Base-by-base conservation (phyloP, 2,113 vertebrate genomes). In the Paracanthobrama guichenoti region DNA sequence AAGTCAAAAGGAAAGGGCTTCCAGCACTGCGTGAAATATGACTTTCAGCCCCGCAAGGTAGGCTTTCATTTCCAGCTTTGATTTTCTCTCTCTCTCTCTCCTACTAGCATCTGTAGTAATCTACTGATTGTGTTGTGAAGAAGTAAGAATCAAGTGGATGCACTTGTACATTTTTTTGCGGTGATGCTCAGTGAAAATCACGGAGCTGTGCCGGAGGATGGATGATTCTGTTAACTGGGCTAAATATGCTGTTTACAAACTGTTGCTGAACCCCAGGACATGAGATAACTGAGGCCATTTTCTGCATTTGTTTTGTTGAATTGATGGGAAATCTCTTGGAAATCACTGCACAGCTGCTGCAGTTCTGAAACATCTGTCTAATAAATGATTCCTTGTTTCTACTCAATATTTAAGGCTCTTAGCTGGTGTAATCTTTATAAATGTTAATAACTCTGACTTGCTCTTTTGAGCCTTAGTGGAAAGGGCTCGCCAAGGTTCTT, bases 1-100 rank as follows among this genome's bases (percentile, higher is more conserved):
- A 99, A 99, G 89, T 98, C 97, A n/a, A 99, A 99, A 94, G 97
- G 98, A 86, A 99, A 99, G 95, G 98, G 98, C 88, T 99, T 99
- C 90, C 98, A 99, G 92, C 98, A 99, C 85, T 99, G 98, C 93
- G 98, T 99, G 79, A 98, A 99, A 86, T 99, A 98, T 0, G 98
- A 99, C 91, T 99, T 99, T 88, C 97, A 99, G 86, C 97, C 97
- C 59, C 96, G 97, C 67, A 99, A 99, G 96, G 97, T 99, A 93
- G 93, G 93, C 35, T 88, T 78, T 79, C 11, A 28, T 64, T 39
- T 35, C 31, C 53, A 1, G 5, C 39, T 64, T 39, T 55, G 22
- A 16, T 57, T 53, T 12, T 26, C 60, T 28, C 57, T 66, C 26
- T 28, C 72, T 66, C 72, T 39, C 39, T 39, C 39, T 39, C 39